Conservation (phyloP, 2,888 invertebrate genomes). For the Maniola hyperantus region DNA sequence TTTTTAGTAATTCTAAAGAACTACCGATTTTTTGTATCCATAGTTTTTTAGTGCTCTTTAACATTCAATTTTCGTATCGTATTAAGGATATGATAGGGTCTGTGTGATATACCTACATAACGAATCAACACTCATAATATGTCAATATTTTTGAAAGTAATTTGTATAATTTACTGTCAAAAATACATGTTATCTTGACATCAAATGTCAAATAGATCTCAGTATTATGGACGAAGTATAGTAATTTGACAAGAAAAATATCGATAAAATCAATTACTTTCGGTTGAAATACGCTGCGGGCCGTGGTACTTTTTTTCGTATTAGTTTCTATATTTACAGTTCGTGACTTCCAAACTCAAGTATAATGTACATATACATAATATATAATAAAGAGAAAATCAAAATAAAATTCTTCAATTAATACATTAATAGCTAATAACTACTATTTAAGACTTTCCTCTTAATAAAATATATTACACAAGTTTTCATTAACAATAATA, state of each 20-base stretch:
- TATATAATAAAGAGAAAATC: conserved; percentile 79
- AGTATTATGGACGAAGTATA: conserved; percentile 17
- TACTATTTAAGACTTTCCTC: conserved; percentile 80
- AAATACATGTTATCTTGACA: not conserved
- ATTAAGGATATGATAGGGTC: not conserved
- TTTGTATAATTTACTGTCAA: not conserved
- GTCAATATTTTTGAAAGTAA: not conserved
- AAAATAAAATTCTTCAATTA: conserved; percentile 81
- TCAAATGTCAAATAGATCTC: not conserved
- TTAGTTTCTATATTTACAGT: conserved; percentile 79
- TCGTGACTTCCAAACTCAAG: conserved; percentile 77
- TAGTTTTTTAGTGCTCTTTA: not conserved
- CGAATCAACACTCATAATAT: too few species aligned
- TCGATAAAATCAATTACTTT: not conserved
- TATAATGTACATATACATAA: conserved; percentile 77
- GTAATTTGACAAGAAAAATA: conserved; percentile 44
- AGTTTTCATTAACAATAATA: conserved; percentile 75
- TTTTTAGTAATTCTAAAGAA: not conserved
- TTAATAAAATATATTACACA: conserved; percentile 82
- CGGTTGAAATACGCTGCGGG: conserved; percentile 65
- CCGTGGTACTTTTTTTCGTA: conserved; percentile 55
- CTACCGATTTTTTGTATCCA: not conserved
- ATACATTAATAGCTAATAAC: conserved; percentile 81
- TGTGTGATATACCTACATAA: too few species aligned
- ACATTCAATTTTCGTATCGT: too few species aligned